Evolutionary conservation across 2,888 invertebrate genomes (phyloP).

Genomic region (Pseudococcus viburni): DNA sequence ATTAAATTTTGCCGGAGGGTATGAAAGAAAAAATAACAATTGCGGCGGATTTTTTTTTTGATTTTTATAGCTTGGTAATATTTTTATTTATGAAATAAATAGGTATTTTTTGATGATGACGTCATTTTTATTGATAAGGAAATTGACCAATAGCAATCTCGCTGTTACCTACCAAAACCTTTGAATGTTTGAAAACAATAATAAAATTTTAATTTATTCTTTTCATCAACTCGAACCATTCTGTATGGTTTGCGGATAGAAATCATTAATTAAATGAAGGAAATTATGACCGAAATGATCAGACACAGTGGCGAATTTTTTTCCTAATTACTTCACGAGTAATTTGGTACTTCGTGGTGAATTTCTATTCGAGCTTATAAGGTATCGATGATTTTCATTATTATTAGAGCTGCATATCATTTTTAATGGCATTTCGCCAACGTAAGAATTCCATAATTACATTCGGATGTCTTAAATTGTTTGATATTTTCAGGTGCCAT

Average conservation of each 20-base stretch:
- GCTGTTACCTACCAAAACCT: not conserved
- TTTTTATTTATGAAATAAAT: not conserved
- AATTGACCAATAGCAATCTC: not conserved
- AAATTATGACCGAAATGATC: not conserved
- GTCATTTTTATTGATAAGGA: not conserved
- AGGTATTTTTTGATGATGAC: not conserved
- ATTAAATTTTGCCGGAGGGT: not conserved
- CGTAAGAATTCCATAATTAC: not conserved
- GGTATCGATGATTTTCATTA: not conserved
- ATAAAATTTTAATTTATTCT: slow-evolving; percentile 15
- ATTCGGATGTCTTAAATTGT: slow-evolving; percentile 44
- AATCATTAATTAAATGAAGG: not conserved
- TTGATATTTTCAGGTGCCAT: not conserved
- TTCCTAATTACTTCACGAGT: not conserved
- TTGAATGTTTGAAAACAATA: not conserved
- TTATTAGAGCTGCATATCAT: not conserved
- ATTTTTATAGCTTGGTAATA: not conserved
- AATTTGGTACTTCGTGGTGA: not conserved
- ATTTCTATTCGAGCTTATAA: not conserved
- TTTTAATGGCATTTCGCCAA: slow-evolving; percentile 26
- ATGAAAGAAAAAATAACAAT: not conserved
- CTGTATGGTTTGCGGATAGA: not conserved
- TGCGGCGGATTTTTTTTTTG: slow-evolving; percentile 1
- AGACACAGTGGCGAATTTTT: not conserved
- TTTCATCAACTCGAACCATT: not conserved